phyloP scores from a whole-genome alignment of 2,113 vertebrate genomes.

The Nestor notabilis region DNA sequence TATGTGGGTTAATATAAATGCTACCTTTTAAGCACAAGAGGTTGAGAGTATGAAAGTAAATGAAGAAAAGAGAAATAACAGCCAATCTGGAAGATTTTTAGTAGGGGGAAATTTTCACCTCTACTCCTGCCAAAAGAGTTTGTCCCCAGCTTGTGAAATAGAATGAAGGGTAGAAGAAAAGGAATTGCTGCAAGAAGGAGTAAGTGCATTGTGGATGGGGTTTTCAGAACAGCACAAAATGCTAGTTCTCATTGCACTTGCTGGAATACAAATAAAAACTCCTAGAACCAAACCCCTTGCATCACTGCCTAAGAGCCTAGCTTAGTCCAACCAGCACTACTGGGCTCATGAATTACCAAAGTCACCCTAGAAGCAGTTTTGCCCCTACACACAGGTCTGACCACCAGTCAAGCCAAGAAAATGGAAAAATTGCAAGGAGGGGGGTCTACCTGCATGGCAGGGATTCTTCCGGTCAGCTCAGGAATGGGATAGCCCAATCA shows the following conservation, averaged over 20 bases:
- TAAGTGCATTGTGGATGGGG: background rate
- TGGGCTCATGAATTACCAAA: background rate
- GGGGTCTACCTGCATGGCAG: no score
- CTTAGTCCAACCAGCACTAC: background rate
- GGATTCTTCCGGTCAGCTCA: background rate
- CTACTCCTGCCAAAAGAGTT: background rate
- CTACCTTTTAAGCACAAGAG: background rate
- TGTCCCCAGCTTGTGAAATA: background rate
- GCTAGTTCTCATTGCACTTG: fast-evolving
- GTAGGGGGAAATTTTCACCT: background rate
- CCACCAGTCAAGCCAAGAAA: background rate
- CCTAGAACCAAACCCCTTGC: background rate
- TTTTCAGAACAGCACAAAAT: background rate
- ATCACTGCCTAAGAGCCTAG: fast-evolving
- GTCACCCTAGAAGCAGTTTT: background rate
- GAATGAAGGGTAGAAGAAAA: background rate
- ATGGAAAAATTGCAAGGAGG: background rate
- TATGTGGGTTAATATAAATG: background rate
- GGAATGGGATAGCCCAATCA: background rate
- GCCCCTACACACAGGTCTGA: no score
- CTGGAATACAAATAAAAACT: background rate
- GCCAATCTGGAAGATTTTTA: background rate
- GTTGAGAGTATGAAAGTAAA: background rate
- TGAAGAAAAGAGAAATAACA: background rate
- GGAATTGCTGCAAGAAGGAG: background rate